These are phyloP conservation scores for Ctenopoma kingsleyae DNA, from an alignment of 2,797 vertebrate genomes.

Conservation along the genomic window DNA sequence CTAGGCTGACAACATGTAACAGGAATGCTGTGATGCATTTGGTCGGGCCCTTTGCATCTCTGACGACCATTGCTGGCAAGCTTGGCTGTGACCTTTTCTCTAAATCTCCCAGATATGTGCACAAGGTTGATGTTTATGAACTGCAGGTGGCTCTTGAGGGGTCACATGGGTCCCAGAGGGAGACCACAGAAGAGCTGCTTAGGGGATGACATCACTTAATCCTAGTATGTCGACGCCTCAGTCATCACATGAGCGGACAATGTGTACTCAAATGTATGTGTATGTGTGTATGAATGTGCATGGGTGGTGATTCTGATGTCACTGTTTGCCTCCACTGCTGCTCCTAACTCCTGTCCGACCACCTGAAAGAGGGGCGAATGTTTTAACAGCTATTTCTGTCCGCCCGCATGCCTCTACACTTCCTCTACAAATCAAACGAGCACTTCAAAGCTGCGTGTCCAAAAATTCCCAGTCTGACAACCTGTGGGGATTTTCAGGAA, in stretches of 20 bases:
- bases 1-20: conserved; percentile 49
- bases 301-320: conserved; percentile 68
- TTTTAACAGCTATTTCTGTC: conserved; percentile 74
- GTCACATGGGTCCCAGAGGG: conserved; percentile 66
- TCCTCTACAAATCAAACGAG: conserved; percentile 44
- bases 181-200: conserved; percentile 63
- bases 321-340: conserved; percentile 50
- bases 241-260: conserved; percentile 35
- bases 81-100: conserved; percentile 58
- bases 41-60: conserved; percentile 23
- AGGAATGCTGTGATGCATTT: conserved; percentile 65
- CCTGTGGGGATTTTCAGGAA: conserved; percentile 35
- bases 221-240: conserved; percentile 49
- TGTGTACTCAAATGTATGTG: conserved; percentile 12
- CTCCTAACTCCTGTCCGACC: conserved; percentile 47
- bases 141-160: conserved; percentile 77
- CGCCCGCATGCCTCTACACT: conserved; percentile 46
- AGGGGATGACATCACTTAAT: conserved; percentile 79
- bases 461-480: conserved; percentile 37
- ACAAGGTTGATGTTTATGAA: conserved; percentile 60
- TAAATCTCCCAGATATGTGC: conserved; percentile 33
- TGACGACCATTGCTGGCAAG: conserved; percentile 53
- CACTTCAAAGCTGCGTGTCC: conserved; percentile 52
- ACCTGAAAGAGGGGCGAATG: conserved; percentile 56
- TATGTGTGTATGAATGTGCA: neutral